Percentiles rank a stretch among this genome's conserved stretches.
phyloP scores from a whole-genome alignment of 1,140 invertebrate species.

The Polypedilum vanderplanki region DNA sequence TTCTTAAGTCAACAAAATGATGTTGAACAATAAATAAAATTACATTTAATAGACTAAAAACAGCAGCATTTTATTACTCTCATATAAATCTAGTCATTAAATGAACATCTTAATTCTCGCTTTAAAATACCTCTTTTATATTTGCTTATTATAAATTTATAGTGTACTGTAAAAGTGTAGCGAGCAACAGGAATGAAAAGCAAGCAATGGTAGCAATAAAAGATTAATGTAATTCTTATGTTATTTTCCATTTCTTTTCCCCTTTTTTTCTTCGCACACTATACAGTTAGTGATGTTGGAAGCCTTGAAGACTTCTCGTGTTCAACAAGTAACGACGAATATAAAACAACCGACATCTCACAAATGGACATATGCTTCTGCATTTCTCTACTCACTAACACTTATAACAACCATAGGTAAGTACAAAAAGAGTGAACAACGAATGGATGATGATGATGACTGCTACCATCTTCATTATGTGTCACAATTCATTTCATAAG shows the following conservation, averaged over 20 bases:
- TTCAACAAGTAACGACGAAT: slow-evolving; percentile 37
- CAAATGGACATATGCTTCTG: slow-evolving; percentile 84
- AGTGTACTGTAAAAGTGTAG: background rate
- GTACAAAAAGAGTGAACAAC: slow-evolving; percentile 33
- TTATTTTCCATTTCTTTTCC: slow-evolving; percentile 32
- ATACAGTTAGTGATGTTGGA: slow-evolving; percentile 44
- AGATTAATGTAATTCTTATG: slow-evolving; percentile 23
- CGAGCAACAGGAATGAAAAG: background rate
- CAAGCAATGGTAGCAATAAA: background rate
- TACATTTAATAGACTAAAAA: too few species aligned
- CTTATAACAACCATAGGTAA: slow-evolving; percentile 94
- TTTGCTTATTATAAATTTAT: background rate
- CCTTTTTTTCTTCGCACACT: slow-evolving; percentile 33
- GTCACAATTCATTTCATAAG: background rate
- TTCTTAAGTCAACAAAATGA: too few species aligned
- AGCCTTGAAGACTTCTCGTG: slow-evolving; percentile 42
- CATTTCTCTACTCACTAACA: slow-evolving; percentile 90
- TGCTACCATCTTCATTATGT: too few species aligned
- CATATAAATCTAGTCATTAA: too few species aligned
- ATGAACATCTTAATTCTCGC: too few species aligned
- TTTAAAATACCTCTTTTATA: background rate
- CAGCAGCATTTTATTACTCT: too few species aligned
- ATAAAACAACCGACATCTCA: slow-evolving; percentile 48
- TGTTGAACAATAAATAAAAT: too few species aligned
- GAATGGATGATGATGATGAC: too few species aligned